These are phyloP conservation scores for Hydractinia echinata DNA, from an alignment of 30 jellyfish, hydroid and myxozoan genomes.

Conservation along the genomic window DNA sequence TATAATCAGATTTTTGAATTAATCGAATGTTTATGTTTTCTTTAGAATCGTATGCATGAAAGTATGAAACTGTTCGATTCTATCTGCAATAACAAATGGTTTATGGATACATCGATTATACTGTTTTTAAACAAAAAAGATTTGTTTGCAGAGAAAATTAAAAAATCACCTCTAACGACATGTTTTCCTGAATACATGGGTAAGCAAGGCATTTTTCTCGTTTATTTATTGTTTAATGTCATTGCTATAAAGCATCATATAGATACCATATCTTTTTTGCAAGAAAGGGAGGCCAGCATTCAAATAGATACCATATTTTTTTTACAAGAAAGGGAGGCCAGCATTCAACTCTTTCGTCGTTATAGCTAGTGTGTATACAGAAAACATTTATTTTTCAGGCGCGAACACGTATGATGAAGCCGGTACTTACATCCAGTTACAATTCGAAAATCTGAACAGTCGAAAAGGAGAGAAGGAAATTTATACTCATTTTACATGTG, in stretches of 20 bases:
- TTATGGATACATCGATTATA: constrained; percentile 89
- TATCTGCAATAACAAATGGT: constrained; percentile 93
- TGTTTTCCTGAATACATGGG: constrained; percentile 98
- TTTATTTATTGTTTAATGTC: too few species aligned
- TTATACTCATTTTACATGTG: constrained; percentile 96
- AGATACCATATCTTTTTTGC: too few species aligned
- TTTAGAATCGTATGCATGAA: constrained; percentile 97
- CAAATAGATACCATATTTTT: too few species aligned
- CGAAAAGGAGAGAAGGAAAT: constrained; percentile 90
- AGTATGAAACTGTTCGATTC: constrained; percentile 96
- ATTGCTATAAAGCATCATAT: too few species aligned
- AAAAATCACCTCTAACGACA: constrained; percentile 85
- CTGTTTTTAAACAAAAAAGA: constrained; percentile 91
- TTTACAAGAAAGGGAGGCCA: too few species aligned
- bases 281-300: too few species aligned
- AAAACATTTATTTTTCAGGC: constrained; percentile 35
- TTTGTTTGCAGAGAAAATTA: constrained; percentile 84
- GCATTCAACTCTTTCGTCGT: too few species aligned
- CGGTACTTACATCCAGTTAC: constrained; percentile 92
- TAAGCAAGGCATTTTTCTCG: constrained; percentile 3
- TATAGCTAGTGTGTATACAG: too few species aligned
- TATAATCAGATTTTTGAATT: too few species aligned
- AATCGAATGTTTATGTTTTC: neutral
- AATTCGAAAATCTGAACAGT: constrained; percentile 87
- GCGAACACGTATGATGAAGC: constrained; percentile 95